Conservation (phyloP, 2,113 vertebrate genomes). For the Hipposideros armiger region DNA sequence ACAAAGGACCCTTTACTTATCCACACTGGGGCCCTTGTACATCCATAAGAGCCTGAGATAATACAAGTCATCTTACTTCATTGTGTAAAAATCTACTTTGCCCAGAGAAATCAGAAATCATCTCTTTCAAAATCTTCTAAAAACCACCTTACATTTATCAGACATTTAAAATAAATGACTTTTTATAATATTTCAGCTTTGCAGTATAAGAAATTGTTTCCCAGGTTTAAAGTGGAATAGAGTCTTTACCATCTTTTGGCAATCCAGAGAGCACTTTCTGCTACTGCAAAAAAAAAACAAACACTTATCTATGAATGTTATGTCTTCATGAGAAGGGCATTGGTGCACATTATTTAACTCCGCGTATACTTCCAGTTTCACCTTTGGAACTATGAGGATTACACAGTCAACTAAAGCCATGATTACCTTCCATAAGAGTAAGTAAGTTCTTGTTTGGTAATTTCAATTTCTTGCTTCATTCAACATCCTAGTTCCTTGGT, state of each 20-base stretch:
- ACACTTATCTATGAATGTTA: neutral
- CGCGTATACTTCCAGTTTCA: neutral
- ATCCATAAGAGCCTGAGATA: neutral
- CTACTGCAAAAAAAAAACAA: neutral
- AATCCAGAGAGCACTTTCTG: neutral
- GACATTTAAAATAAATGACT: neutral
- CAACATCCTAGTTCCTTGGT: neutral
- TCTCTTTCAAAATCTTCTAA: neutral
- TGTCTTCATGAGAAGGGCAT: neutral
- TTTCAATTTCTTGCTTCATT: neutral
- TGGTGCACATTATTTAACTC: neutral
- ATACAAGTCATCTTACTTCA: neutral
- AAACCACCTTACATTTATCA: neutral
- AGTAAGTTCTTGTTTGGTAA: constrained; percentile 35
- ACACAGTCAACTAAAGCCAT: neutral
- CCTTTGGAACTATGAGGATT: neutral
- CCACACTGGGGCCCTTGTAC: neutral
- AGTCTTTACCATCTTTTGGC: neutral
- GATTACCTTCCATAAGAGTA: neutral
- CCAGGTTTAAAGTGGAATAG: neutral
- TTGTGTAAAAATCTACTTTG: neutral
- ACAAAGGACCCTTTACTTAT: neutral
- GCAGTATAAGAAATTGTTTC: neutral
- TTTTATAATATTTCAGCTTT: neutral
- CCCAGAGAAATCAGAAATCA: neutral